Base-by-base conservation (phyloP, 2,888 invertebrate genomes). In the Atherix ibis region DNA sequence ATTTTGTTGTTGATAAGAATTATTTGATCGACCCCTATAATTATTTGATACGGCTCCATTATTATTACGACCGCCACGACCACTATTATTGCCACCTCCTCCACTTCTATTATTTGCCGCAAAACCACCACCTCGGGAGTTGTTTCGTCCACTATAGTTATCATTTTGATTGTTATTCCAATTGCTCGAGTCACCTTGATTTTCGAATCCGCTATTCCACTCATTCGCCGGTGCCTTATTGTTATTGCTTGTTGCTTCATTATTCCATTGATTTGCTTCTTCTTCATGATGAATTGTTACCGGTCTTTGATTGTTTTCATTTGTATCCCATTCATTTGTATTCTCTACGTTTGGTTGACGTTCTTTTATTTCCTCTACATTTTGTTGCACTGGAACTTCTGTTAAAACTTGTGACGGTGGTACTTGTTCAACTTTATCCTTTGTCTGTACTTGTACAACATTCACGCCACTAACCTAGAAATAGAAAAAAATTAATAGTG, bases 221-320 rank as follows among this genome's bases (percentile, higher is more conserved):
- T 31, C 49, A 15, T 42, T 38, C 19, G 33, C 31, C 18, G 22
- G 31, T 15, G 15, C 33, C 9, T 9, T 12, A 19, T 19, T 32
- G 14, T 15, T 37, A 18, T 44, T 41, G n/a, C 52, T 46, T 36
- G 53, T 53, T 50, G 56, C 50, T 34, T 57, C 56, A 25, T 47
- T 50, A 41, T 50, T 56, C 56, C 56, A 57, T 27, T 57, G 56
- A 38, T 50, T 55, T n/a, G 45, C 45, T 17, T 45, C 40, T 5
- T 34, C 36, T 14, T 38, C 38, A 13, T 34, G 35, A 9, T 36
- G 38, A 6, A 34, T 12, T 9, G 30, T 24, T 14, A 35, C 18
- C 8, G 37, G 8, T 22, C 32, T 18, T 19, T 35, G 34, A 9
- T 16, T 10, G 17, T 33, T 32, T 25, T 40, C 40, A 17, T 40